Evolutionary conservation across 1,140 invertebrate species (phyloP).

Genomic region (Oryzaephilus surinamensis): DNA sequence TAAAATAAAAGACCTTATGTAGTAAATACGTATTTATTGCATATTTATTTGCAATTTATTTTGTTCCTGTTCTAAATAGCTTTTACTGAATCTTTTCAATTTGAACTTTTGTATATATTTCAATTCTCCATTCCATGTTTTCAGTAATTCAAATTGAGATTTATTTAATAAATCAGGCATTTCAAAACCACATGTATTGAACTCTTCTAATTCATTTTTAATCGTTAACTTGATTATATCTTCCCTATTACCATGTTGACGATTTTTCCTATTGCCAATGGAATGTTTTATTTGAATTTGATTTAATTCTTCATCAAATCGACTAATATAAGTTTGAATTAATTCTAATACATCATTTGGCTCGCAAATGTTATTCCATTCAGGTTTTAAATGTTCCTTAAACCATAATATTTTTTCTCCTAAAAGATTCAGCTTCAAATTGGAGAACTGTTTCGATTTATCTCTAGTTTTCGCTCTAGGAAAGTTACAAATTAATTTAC

Average conservation of each 20-base stretch:
- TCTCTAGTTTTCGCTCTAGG: conserved; percentile 47
- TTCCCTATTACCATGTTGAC: conserved; percentile 64
- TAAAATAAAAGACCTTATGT: too few species aligned
- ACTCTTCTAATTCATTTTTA: conserved; percentile 57
- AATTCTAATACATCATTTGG: conserved; percentile 46
- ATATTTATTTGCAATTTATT: too few species aligned
- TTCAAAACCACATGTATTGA: conserved; percentile 58
- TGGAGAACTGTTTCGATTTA: conserved; percentile 48
- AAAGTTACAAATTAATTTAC: conserved; percentile 12
- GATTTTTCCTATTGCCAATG: conserved; percentile 54
- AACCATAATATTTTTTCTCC: conserved; percentile 66
- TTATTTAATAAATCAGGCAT: conserved; percentile 52
- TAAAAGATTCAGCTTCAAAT: conserved; percentile 57
- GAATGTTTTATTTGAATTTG: conserved; percentile 66
- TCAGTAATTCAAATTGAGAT: conserved; percentile 46
- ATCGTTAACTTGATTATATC: conserved; percentile 61
- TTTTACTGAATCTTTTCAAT: conserved; percentile 46
- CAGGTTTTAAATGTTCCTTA: conserved; percentile 45
- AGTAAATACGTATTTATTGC: too few species aligned
- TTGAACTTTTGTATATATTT: conserved; percentile 55
- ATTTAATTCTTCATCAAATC: conserved; percentile 66
- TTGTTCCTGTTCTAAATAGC: conserved; percentile 35
- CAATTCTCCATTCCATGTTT: conserved; percentile 55
- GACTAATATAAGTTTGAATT: conserved; percentile 43
- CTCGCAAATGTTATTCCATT: conserved; percentile 41